Evolutionary conservation across 2,888 invertebrate species (phyloP), one percentile per base, ranked within the genome.

Genomic region (Phorcus lineatus): DNA sequence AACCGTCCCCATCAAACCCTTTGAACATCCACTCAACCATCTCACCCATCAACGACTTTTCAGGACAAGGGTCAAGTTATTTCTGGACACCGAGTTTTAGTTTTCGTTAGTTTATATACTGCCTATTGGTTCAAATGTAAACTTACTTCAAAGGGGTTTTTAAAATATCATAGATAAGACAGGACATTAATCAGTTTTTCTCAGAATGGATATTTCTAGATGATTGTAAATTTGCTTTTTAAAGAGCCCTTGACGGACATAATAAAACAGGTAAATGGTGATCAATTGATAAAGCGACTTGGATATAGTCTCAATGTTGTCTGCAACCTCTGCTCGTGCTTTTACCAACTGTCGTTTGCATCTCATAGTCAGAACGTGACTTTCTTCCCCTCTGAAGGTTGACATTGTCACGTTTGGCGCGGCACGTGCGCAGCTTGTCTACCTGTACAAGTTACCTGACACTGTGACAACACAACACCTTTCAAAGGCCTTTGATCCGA

Each of bases 391-490:
- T 19, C 4, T 3, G 17, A 70, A 70, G 11, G 31, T 36, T 19
- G 70, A 70, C 70, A 36, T 31, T 70, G 70, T 70, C 70, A 70
- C 70, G 70, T 70, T 36, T 70, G 31, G 19, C 40, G 70, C 70
- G 70, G 36, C 70, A 70, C 70, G 40, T 70, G 70, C 70, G 36
- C 36, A 19, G 70, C 70, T 19, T 36, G 70, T 19, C 19, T 36
- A 19, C 36, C 36, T 36, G 16, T 40, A 17, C 40, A 19, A 13
- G 70, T 17, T 40, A 70, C 40, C 70, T 36, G 70, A 70, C 24
- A 70, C 70, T 40, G 40, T 36, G 19, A 19, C 40, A 70, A 70
- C 70, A 70, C 9, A 28, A 22, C 70, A 70, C n/a, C 70, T 70
- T 40, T 40, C 70, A 70, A 40, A 0, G 36, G 36, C 11, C 19